Conservation (phyloP, 2,888 invertebrate species). For the Isoperla grammatica region DNA sequence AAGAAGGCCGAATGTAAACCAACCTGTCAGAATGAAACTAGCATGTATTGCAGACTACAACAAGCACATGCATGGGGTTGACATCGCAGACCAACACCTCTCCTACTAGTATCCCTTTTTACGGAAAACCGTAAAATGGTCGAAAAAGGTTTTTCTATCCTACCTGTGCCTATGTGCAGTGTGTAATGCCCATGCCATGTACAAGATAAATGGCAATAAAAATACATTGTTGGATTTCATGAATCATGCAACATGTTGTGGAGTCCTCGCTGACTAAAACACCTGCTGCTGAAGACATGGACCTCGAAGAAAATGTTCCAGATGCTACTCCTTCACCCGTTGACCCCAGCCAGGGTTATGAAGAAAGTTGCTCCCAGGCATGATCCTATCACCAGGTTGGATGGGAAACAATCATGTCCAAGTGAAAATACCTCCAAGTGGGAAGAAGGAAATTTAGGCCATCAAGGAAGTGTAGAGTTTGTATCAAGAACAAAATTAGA, state of each 20-base stretch:
- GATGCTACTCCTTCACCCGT: no score
- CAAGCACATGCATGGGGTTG: constrained; percentile 25
- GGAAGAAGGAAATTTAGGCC: no score
- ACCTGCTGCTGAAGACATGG: no score
- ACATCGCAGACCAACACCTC: constrained; percentile 26
- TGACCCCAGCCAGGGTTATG: no score
- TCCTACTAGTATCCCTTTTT: constrained; percentile 23
- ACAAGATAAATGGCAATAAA: no score
- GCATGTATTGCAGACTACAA: constrained; percentile 27
- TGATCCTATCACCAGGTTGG: neutral
- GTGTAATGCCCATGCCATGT: constrained; percentile 19
- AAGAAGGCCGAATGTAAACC: constrained; percentile 17
- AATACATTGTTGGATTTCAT: no score
- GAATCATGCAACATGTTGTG: no score
- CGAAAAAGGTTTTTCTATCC: constrained; percentile 25
- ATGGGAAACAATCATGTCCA: neutral
- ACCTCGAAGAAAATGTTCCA: no score
- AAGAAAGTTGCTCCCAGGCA: neutral
- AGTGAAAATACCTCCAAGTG: no score
- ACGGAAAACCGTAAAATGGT: constrained; percentile 28
- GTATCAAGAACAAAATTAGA: no score
- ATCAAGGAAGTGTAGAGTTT: no score
- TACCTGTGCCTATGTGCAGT: constrained; percentile 23
- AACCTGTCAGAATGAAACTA: constrained; percentile 14
- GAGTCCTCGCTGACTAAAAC: no score